These are phyloP conservation scores for Eledone cirrhosa DNA, from an alignment of 2,888 invertebrate genomes.

Conservation along the genomic window DNA sequence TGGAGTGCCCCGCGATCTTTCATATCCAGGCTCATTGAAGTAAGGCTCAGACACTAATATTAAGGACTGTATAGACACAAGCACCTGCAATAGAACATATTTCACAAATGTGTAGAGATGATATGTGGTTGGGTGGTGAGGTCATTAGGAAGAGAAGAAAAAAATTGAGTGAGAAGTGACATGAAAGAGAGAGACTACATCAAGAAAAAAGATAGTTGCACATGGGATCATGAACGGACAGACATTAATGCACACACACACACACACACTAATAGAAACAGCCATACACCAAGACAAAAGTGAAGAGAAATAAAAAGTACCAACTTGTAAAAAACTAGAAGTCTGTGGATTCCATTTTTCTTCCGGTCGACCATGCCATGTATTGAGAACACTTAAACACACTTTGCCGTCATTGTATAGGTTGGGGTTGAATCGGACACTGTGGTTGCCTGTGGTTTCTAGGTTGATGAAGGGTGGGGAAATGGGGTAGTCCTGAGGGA, in stretches of 20 bases:
- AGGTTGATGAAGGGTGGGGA: constrained; percentile 67
- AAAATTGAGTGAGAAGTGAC: not conserved
- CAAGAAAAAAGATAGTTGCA: not conserved
- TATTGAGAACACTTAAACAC: constrained; percentile 92
- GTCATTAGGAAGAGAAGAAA: not conserved
- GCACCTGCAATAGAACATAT: constrained; percentile 54
- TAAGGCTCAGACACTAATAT: constrained; percentile 68
- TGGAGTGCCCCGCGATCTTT: constrained; percentile 66
- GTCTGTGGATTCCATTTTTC: constrained; percentile 98
- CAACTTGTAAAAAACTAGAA: constrained; percentile 82
- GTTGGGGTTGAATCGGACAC: constrained; percentile 68
- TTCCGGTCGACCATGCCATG: constrained; percentile 95
- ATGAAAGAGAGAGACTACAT: not conserved
- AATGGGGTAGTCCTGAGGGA: constrained; percentile 67
- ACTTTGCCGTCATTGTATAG: constrained; percentile 82
- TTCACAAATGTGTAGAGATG: too few species aligned
- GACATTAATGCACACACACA: not conserved
- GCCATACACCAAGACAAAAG: not conserved
- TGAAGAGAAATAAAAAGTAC: not conserved
- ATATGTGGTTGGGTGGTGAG: not conserved
- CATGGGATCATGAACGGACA: not conserved
- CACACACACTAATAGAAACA: not conserved
- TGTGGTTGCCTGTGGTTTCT: constrained; percentile 67
- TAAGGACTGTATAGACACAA: constrained; percentile 68
- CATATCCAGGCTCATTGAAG: constrained; percentile 69